Conservation (phyloP, 2,113 vertebrate species). For the Pterocles burchelli region DNA sequence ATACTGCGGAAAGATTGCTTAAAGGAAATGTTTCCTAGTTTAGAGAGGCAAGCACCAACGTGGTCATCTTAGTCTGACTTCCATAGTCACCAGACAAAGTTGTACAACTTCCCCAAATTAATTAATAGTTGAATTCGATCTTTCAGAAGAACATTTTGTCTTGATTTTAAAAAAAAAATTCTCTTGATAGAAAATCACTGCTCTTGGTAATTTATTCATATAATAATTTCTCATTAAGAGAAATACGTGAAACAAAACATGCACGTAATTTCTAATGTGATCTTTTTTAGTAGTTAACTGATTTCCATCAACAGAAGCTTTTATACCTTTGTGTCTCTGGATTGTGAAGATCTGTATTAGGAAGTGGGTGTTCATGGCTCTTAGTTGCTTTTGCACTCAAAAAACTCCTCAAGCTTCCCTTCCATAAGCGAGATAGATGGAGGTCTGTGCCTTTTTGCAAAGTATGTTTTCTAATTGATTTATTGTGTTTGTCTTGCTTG, state of each 20-base stretch:
- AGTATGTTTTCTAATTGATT: not conserved
- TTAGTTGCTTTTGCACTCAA: not conserved
- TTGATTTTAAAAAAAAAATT: not conserved
- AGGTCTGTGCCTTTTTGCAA: not conserved
- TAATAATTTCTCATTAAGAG: not conserved
- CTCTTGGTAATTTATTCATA: not conserved
- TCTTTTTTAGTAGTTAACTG: not conserved
- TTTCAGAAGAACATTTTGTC: not conserved
- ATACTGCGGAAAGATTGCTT: not conserved
- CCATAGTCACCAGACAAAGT: not conserved
- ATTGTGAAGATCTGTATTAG: not conserved
- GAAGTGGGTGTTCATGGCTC: not conserved
- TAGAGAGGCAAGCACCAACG: not conserved
- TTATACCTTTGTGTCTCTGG: not conserved
- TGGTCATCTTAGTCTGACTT: not conserved
- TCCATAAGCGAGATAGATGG: not conserved
- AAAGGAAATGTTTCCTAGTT: not conserved
- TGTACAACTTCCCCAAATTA: not conserved
- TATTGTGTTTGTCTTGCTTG: not conserved
- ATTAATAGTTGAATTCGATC: not conserved
- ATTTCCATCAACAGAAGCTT: not conserved
- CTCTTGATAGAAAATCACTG: not conserved
- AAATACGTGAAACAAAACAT: not conserved
- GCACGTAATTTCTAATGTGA: not conserved
- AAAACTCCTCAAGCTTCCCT: not conserved